These are phyloP conservation scores for Incurvaria masculella DNA, from an alignment of 2,888 invertebrate species.

Conservation along the genomic window DNA sequence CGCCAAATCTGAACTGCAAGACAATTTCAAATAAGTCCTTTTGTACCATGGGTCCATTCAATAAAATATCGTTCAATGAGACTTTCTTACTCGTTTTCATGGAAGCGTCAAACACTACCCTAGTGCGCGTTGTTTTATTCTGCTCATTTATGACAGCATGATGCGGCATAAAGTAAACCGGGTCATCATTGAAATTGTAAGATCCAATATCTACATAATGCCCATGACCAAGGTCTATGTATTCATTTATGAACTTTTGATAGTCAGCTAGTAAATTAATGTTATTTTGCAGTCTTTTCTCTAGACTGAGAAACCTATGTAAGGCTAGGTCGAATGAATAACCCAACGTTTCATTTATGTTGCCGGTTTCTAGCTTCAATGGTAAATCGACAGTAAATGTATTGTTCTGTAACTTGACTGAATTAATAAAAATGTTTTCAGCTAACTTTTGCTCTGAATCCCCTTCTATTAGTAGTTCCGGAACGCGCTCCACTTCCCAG, in stretches of 20 bases:
- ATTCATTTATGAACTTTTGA: conserved; percentile 9
- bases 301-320: not conserved
- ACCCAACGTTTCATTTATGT: not conserved
- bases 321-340: not conserved
- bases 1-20: conserved; percentile 10
- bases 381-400: not conserved
- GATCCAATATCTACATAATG: conserved; percentile 5
- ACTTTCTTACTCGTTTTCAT: conserved; percentile 7
- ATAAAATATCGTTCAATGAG: conserved; percentile 8
- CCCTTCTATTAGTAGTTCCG: too few relatives aligned
- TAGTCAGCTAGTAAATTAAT: conserved; percentile 5
- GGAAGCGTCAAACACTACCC: conserved; percentile 9
- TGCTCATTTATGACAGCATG: conserved; percentile 9
- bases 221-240: conserved; percentile 9
- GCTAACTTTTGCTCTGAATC: too few relatives aligned
- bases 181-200: conserved; percentile 6
- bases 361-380: not conserved
- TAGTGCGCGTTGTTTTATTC: conserved; percentile 1
- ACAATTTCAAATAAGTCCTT: conserved; percentile 15
- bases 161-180: conserved; percentile 9
- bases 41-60: conserved; percentile 12
- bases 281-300: conserved; percentile 8
- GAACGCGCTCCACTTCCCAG: too few relatives aligned
- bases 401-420: too few relatives aligned
- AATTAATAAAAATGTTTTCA: too few relatives aligned